phyloP scores from a whole-genome alignment of 1,140 invertebrate genomes.

The Formica selysi region DNA sequence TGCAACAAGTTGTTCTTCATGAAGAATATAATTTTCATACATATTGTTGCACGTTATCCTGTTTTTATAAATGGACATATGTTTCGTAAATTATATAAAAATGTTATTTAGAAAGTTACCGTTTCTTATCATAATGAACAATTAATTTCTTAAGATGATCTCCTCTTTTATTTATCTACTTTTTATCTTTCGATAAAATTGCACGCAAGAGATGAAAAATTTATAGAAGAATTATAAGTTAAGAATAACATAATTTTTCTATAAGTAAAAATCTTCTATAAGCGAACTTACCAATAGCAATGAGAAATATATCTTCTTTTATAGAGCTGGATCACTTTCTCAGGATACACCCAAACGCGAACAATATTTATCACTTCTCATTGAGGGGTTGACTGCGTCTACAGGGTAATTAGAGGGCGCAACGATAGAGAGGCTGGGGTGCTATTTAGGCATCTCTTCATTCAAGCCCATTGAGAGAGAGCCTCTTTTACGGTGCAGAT shows the following conservation, averaged over 20 bases:
- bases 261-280: background rate
- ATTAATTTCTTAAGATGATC: constrained; percentile 11
- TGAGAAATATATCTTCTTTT: constrained; percentile 42
- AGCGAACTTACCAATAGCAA: background rate
- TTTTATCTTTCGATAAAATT: background rate
- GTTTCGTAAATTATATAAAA: background rate
- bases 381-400: constrained; percentile 80
- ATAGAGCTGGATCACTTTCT: constrained; percentile 73
- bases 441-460: constrained; percentile 81
- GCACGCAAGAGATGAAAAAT: background rate
- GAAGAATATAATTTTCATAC: background rate
- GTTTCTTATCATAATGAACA: background rate
- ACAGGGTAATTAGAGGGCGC: constrained; percentile 86
- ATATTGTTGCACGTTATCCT: background rate
- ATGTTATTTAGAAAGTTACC: background rate
- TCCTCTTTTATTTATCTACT: constrained; percentile 7
- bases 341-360: constrained; percentile 80
- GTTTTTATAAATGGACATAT: background rate
- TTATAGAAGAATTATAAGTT: background rate
- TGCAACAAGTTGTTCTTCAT: background rate
- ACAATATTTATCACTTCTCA: constrained; percentile 83
- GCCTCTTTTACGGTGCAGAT: constrained; percentile 71
- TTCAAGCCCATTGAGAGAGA: constrained; percentile 77
- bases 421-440: constrained; percentile 74
- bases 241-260: background rate